These are phyloP conservation scores for Mycalesis mineus DNA, from an alignment of 2,888 invertebrate genomes.

Conservation along the genomic window DNA sequence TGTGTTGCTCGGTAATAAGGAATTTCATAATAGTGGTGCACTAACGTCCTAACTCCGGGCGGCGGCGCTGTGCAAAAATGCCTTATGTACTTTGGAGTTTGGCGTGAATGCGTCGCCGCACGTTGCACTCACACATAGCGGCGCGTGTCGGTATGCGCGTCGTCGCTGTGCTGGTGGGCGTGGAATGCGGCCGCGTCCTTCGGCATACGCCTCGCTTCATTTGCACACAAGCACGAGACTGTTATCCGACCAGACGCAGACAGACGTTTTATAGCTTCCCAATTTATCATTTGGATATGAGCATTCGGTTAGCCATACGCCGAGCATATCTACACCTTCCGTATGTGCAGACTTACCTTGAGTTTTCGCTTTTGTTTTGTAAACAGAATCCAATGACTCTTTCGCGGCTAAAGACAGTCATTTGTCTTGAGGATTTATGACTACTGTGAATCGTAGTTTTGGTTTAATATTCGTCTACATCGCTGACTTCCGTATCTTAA, in stretches of 20 bases:
- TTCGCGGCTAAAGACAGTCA: background rate
- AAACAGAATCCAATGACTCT: conserved; percentile 14
- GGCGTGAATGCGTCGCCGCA: conserved; percentile 34
- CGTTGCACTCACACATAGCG: conserved; percentile 44
- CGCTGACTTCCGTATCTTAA: no score
- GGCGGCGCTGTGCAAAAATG: conserved; percentile 52
- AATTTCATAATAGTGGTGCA: conserved; percentile 57
- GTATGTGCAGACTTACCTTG: conserved; percentile 17
- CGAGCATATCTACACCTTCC: conserved; percentile 16
- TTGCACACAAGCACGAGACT: conserved; percentile 66
- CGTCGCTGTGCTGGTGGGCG: conserved; percentile 61
- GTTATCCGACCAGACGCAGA: conserved; percentile 47
- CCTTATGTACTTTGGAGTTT: conserved; percentile 41
- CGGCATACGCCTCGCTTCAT: conserved; percentile 68
- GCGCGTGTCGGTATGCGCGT: conserved; percentile 67
- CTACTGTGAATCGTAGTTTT: no score
- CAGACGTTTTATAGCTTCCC: conserved; percentile 61
- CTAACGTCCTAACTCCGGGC: conserved; percentile 44
- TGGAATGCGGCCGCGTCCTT: conserved; percentile 78
- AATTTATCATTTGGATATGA: conserved; percentile 57
- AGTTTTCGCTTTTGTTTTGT: conserved; percentile 17
- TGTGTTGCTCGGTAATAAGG: conserved; percentile 50
- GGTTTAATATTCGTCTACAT: no score
- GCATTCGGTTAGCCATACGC: conserved; percentile 22
- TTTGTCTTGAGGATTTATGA: background rate